These are phyloP conservation scores for Anastatus disparis DNA, from an alignment of 1,140 invertebrate species.

Conservation along the genomic window DNA sequence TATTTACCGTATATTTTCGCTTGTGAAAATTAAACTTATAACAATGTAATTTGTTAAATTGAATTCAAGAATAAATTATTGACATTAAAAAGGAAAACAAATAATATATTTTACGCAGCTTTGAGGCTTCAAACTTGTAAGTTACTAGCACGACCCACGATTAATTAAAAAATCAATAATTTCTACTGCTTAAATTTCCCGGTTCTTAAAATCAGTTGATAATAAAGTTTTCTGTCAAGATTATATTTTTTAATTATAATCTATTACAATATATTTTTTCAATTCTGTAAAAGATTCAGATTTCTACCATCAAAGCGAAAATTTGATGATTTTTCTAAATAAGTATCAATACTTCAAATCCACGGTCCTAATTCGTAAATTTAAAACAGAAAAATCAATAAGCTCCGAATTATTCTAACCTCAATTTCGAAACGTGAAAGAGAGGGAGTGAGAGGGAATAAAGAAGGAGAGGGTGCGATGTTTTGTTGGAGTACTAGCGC, in stretches of 20 bases:
- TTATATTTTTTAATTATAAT: background rate
- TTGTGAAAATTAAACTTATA: too few relatives aligned
- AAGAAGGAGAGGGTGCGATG: background rate
- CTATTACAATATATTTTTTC: too few relatives aligned
- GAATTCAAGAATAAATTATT: too few relatives aligned
- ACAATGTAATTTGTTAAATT: too few relatives aligned
- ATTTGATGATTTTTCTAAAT: too few relatives aligned
- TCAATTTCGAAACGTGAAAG: background rate
- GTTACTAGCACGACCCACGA: background rate
- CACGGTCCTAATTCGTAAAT: background rate
- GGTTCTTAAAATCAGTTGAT: background rate
- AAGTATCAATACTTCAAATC: too few relatives aligned
- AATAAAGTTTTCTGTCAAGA: background rate
- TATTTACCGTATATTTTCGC: background rate
- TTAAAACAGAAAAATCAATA: constrained; percentile 11
- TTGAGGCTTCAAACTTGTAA: too few relatives aligned
- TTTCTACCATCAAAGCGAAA: too few relatives aligned
- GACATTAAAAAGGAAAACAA: too few relatives aligned
- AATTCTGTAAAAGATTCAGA: too few relatives aligned
- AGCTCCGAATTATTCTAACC: constrained; percentile 15
- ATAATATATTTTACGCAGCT: too few relatives aligned
- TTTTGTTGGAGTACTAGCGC: too few relatives aligned
- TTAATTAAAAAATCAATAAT: constrained; percentile 28
- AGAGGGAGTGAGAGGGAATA: background rate
- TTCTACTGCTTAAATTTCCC: constrained; percentile 16